Evolutionary conservation across 2,888 invertebrate genomes (phyloP).

Genomic region (Elmis aenea): DNA sequence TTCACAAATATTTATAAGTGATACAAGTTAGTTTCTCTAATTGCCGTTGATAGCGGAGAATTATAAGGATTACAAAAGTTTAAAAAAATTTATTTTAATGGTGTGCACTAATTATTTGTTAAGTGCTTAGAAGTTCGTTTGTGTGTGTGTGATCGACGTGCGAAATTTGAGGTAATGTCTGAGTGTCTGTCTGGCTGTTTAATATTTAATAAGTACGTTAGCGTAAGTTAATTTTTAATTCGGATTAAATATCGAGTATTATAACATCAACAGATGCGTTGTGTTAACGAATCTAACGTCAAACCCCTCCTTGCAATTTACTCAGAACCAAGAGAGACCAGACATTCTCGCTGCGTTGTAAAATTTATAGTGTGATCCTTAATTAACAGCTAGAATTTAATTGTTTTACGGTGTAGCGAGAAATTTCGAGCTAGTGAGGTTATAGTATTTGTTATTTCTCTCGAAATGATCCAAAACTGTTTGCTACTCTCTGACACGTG

Average conservation of each 20-base stretch:
- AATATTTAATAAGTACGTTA: constrained; percentile 37
- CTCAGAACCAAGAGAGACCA: constrained; percentile 17
- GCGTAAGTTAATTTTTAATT: constrained; percentile 23
- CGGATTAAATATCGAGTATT: constrained; percentile 24
- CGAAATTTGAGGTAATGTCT: constrained; percentile 31
- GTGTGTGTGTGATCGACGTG: constrained; percentile 20
- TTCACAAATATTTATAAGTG: constrained; percentile 17
- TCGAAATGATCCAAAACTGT: constrained; percentile 26
- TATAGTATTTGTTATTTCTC: constrained; percentile 35
- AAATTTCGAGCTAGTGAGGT: constrained; percentile 28
- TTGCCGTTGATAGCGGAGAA: constrained; percentile 17
- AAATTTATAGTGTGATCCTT: constrained; percentile 18
- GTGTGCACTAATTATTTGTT: constrained; percentile 20
- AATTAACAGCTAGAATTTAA: constrained; percentile 17
- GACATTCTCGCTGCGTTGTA: constrained; percentile 20
- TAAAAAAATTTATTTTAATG: constrained; percentile 19
- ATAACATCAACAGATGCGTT: constrained; percentile 13
- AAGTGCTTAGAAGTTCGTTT: constrained; percentile 23
- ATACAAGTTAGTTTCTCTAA: not conserved
- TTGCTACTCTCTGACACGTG: constrained; percentile 10
- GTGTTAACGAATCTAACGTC: constrained; percentile 9
- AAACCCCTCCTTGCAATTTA: constrained; percentile 8
- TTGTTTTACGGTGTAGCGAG: constrained; percentile 31
- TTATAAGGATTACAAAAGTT: constrained; percentile 20
- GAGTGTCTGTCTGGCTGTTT: constrained; percentile 46